phyloP scores from a whole-genome alignment of 2,797 vertebrate genomes.

The Aphelocoma californica region DNA sequence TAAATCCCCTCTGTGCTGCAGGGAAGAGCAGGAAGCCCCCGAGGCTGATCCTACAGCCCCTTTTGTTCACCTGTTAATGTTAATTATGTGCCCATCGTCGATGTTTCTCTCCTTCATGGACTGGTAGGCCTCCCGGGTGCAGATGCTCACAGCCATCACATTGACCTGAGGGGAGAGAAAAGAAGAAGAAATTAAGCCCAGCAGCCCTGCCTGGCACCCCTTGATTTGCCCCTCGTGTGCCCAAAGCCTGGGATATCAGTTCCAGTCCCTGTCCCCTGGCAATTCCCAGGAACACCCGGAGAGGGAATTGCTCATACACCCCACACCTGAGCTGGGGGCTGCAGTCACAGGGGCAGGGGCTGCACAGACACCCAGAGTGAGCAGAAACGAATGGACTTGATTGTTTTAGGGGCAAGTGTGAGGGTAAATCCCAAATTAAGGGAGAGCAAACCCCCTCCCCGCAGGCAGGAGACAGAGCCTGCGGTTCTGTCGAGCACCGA shows the following conservation, averaged over 20 bases:
- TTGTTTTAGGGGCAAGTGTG: neutral
- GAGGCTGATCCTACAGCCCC: neutral
- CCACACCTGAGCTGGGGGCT: neutral
- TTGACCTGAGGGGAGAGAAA: slow-evolving; percentile 82
- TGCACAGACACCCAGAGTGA: neutral
- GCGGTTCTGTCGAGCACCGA: neutral
- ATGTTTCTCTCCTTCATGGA: slow-evolving; percentile 95
- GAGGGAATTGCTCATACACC: neutral
- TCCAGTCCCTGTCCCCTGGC: neutral
- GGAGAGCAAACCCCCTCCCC: neutral
- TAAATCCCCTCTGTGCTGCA: neutral
- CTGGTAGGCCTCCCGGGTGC: slow-evolving; percentile 91
- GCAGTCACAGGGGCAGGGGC: neutral
- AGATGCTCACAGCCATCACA: slow-evolving; percentile 92
- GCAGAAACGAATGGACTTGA: neutral
- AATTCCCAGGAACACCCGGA: neutral
- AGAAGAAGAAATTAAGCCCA: neutral
- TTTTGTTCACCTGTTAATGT: slow-evolving; percentile 91
- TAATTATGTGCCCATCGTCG: slow-evolving; percentile 95
- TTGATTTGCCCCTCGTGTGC: rapidly evolving
- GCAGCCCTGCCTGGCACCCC: neutral
- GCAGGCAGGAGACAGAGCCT: neutral
- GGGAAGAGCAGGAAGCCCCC: neutral
- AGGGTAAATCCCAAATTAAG: neutral
- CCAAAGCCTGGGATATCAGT: rapidly evolving